A percentile compares a stretch with the other conserved stretches of the same genome.
Conservation (phyloP, 2,113 vertebrate genomes). For the Syngnathus floridae region DNA sequence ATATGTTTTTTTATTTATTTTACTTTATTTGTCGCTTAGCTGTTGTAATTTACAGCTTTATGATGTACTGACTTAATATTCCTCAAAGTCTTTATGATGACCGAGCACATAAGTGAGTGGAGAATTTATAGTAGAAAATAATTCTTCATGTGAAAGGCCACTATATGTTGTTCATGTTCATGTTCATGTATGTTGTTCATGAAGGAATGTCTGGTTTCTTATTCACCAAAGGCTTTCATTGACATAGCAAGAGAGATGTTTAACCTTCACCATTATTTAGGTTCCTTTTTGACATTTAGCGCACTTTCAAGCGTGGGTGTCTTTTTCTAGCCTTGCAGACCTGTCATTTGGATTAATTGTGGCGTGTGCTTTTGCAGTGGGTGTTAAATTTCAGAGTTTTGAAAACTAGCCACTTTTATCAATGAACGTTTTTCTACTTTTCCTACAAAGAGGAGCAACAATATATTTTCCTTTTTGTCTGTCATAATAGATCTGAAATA, state of each 20-base stretch:
- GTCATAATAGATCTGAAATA: background rate
- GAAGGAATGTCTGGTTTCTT: slow-evolving; percentile 64
- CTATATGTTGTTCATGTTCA: slow-evolving; percentile 62
- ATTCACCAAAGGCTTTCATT: slow-evolving; percentile 47
- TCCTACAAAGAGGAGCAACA: background rate
- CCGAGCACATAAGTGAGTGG: slow-evolving; percentile 35
- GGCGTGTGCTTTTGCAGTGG: background rate
- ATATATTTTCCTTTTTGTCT: background rate
- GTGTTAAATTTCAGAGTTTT: slow-evolving; percentile 16
- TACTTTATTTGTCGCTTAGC: slow-evolving; percentile 30
- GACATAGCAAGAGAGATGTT: slow-evolving; percentile 34
- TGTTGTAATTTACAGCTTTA: slow-evolving; percentile 38
- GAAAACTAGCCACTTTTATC: slow-evolving; percentile 10
- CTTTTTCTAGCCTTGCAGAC: slow-evolving; percentile 34
- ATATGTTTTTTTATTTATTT: slow-evolving; percentile 13
- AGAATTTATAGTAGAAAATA: slow-evolving; percentile 66
- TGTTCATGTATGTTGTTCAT: slow-evolving; percentile 64
- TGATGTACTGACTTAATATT: slow-evolving; percentile 37
- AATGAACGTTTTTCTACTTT: background rate
- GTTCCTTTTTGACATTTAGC: slow-evolving; percentile 47
- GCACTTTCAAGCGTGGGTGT: slow-evolving; percentile 33
- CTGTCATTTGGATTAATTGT: slow-evolving; percentile 18
- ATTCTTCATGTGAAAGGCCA: slow-evolving; percentile 57
- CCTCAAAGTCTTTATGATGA: slow-evolving; percentile 22
- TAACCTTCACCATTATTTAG: slow-evolving; percentile 39